These are phyloP conservation scores for Channa argus DNA, from an alignment of 2,113 vertebrate genomes.

Conservation along the genomic window DNA sequence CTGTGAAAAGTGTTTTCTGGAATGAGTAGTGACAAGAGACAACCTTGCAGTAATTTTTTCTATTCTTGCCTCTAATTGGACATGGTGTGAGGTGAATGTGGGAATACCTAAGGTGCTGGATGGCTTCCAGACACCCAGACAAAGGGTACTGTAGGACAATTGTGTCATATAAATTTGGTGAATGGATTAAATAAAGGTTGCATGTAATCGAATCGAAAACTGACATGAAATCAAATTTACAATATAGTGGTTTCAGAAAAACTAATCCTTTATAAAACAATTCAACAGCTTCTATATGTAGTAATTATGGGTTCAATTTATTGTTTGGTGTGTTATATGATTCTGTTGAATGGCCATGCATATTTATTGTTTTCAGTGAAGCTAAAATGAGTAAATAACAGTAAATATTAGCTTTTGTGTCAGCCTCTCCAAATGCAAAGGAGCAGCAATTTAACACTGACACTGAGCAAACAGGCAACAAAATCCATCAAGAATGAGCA, in stretches of 20 bases:
- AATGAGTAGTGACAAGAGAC: constrained; percentile 67
- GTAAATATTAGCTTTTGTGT: constrained; percentile 7
- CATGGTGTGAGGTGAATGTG: constrained; percentile 67
- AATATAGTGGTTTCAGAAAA: constrained; percentile 30
- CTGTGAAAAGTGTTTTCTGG: constrained; percentile 52
- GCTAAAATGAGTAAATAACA: constrained; percentile 16
- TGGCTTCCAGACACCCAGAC: constrained; percentile 51
- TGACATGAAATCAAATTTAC: constrained; percentile 13
- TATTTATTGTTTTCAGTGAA: background rate
- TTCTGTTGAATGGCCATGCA: background rate
- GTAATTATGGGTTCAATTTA: too few species aligned
- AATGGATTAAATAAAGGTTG: constrained; percentile 14
- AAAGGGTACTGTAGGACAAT: constrained; percentile 27
- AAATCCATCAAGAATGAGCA: constrained; percentile 33
- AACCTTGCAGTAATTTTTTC: constrained; percentile 69
- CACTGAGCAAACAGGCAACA: constrained; percentile 34
- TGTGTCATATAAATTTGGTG: constrained; percentile 32
- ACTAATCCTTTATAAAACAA: constrained; percentile 12
- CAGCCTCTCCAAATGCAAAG: background rate
- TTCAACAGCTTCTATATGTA: background rate
- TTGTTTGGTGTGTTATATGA: constrained; percentile 18
- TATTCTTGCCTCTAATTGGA: constrained; percentile 72
- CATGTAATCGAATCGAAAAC: background rate
- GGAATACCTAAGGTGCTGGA: constrained; percentile 30
- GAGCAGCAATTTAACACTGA: constrained; percentile 24